Evolutionary conservation across 2,797 vertebrate species (phyloP), one percentile per base, ranked within the genome.

Genomic region (Gymnothorax javanicus): DNA sequence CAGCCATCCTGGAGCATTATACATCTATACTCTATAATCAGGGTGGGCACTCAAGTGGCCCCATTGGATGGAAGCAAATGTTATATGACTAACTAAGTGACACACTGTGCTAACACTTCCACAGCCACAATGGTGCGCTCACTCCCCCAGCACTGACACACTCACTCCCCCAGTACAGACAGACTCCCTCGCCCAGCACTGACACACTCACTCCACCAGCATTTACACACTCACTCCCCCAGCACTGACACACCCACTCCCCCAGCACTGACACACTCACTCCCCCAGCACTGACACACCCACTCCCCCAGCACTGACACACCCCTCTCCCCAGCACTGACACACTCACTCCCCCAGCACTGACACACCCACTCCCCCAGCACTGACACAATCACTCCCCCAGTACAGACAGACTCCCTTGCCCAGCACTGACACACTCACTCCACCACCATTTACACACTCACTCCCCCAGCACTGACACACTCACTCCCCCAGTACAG

Each of bases 21-120:
- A 73, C 9, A 73, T 17, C 5, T 17, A 2, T 17, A 2, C 20
- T 20, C 2, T 52, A 17, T 0, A 2, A 20, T 43, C 1, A 7
- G n/a, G 33, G 33, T 33, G 73, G 33, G 4, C 3, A 50, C 13
- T 50, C 27, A 75, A 25, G 71, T 33, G 71, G 60, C n/a, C 27
- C 4, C 33, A 60, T 13, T 17, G 13, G 59, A 60, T 23, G 60
- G 7, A 62, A 59, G 9, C 15, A 43, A 43, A 15, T 20, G 60
- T 15, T 62, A 13, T 92, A 93, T 91, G 91, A 94, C 94, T 94
- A 95, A 95, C 94, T 93, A 92, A 95, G 92, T 94, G 93, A 93
- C 93, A 94, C 25, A 7, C 20, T 11, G 33, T 43, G 11, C 79
- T 88, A 92, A 90, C 88, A 89, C 91, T 89, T 90, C 8, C 67